These are phyloP conservation scores for Delphinus delphis DNA, from an alignment of 2,113 vertebrate genomes.

Conservation along the genomic window DNA sequence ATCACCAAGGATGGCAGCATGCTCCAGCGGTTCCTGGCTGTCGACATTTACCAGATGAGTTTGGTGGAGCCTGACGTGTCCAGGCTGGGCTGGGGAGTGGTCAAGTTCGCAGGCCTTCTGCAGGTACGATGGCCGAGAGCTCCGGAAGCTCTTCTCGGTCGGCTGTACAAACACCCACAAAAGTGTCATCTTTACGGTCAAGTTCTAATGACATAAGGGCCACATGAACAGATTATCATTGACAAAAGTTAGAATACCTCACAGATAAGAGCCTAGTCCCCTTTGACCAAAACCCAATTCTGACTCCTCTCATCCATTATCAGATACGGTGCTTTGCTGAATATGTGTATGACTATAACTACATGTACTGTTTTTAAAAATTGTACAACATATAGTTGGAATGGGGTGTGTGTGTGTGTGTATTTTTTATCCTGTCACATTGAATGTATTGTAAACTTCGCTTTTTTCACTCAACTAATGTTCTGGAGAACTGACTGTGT, in stretches of 20 bases:
- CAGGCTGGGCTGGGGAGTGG: conserved; percentile 97
- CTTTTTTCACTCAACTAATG: not conserved
- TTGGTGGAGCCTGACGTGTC: conserved; percentile 96
- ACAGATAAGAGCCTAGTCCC: not conserved
- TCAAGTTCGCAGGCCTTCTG: conserved; percentile 97
- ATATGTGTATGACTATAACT: not conserved
- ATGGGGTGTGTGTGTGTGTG: not conserved
- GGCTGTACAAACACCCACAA: not conserved
- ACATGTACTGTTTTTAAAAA: not conserved
- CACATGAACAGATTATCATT: not conserved
- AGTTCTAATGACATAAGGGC: not conserved
- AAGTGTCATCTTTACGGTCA: not conserved
- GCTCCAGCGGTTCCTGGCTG: conserved; percentile 96
- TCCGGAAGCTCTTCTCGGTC: not conserved
- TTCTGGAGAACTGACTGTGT: not conserved
- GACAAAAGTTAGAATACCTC: not conserved
- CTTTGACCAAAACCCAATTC: not conserved
- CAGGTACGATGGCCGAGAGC: conserved; percentile 84
- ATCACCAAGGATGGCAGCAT: conserved; percentile 94
- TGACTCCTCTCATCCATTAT: not conserved
- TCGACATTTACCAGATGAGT: conserved; percentile 99
- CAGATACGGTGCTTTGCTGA: not conserved
- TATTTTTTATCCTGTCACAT: not conserved
- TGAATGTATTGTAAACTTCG: not conserved
- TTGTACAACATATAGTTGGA: not conserved